Evolutionary conservation across 2,888 invertebrate species (phyloP).

Genomic region (Aricia artaxerxes): DNA sequence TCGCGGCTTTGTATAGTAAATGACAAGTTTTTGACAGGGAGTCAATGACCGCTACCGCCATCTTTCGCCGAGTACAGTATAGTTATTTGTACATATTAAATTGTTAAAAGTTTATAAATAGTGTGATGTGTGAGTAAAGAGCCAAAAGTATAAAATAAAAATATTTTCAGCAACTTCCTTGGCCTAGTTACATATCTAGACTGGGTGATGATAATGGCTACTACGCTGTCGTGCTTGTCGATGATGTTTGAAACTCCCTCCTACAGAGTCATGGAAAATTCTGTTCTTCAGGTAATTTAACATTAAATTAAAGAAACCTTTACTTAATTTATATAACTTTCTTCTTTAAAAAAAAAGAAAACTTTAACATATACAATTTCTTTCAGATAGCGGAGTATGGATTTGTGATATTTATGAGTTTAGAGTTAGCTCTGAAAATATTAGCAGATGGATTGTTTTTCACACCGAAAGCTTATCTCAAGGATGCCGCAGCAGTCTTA

Average conservation of each 20-base stretch:
- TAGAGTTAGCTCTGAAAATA: constrained; percentile 97
- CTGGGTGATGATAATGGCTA: constrained; percentile 99
- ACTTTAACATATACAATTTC: too few relatives aligned
- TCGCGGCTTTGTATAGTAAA: too few relatives aligned
- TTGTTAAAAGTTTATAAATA: too few relatives aligned
- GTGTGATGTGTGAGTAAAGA: neutral
- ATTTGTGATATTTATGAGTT: constrained; percentile 98
- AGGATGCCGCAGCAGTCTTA: constrained; percentile 97
- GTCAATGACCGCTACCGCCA: too few relatives aligned
- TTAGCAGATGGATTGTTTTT: constrained; percentile 98
- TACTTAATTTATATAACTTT: too few relatives aligned
- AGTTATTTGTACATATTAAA: too few relatives aligned
- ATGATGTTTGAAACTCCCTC: constrained; percentile 99
- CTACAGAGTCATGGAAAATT: constrained; percentile 95
- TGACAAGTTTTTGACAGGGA: too few relatives aligned
- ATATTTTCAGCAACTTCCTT: constrained; percentile 90
- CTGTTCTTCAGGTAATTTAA: constrained; percentile 85
- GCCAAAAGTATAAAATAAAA: constrained; percentile 1
- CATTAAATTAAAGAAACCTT: too few relatives aligned
- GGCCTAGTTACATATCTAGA: constrained; percentile 99
- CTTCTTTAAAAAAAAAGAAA: too few relatives aligned
- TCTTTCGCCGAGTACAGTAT: too few relatives aligned
- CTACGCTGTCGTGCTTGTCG: constrained; percentile 97
- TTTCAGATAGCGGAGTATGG: constrained; percentile 94
- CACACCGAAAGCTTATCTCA: constrained; percentile 98